Conservation (phyloP, 2,113 vertebrate species). For the Lutjanus erythropterus region DNA sequence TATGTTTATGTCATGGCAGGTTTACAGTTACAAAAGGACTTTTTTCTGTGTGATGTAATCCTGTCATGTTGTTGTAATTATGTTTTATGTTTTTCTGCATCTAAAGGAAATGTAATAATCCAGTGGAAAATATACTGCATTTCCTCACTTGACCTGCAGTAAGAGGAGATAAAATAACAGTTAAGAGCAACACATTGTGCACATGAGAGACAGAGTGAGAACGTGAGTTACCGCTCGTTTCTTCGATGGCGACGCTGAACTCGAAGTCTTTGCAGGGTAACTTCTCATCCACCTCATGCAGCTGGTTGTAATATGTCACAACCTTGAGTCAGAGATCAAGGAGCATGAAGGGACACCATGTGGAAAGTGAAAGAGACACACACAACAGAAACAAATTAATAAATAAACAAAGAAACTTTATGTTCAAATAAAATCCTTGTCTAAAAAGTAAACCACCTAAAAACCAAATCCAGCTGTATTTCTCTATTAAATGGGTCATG, state of each 20-base stretch:
- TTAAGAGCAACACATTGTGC: neutral
- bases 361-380: neutral
- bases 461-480: neutral
- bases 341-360: neutral
- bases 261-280: constrained; percentile 78
- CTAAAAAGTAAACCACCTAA: neutral
- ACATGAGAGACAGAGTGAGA: neutral
- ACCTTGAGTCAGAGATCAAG: constrained; percentile 66
- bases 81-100: too few species aligned
- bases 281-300: constrained; percentile 78
- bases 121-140: neutral
- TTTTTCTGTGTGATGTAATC: neutral
- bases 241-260: constrained; percentile 72
- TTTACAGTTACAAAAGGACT: neutral
- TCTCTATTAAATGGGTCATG: neutral
- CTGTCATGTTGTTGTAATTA: neutral
- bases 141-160: neutral
- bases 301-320: constrained; percentile 85
- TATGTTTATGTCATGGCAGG: neutral
- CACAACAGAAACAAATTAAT: neutral
- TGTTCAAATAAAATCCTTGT: neutral
- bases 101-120: neutral
- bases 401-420: neutral
- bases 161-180: neutral
- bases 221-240: constrained; percentile 70